These are phyloP conservation scores for Dromococcyx pavoninus DNA, from an alignment of 2,797 vertebrate species.

Conservation along the genomic window DNA sequence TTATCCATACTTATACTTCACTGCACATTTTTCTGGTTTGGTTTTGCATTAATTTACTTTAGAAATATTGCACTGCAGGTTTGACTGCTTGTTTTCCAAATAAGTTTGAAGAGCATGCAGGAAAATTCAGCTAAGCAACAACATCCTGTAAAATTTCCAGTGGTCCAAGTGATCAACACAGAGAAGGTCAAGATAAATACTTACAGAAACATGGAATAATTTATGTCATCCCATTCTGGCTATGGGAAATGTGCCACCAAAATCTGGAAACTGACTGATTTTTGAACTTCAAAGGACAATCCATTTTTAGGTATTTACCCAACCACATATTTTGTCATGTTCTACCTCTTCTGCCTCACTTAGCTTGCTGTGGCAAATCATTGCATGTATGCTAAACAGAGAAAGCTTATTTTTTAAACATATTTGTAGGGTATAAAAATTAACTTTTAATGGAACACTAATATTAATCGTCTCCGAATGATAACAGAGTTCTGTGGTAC, in stretches of 20 bases:
- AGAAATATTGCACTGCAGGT: background rate
- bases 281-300: background rate
- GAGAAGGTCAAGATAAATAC: background rate
- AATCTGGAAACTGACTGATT: background rate
- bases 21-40: background rate
- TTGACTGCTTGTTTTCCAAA: background rate
- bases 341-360: background rate
- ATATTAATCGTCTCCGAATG: background rate
- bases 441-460: background rate
- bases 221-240: background rate
- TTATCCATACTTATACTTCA: background rate
- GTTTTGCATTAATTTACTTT: background rate
- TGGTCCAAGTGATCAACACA: background rate
- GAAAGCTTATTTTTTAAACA: background rate
- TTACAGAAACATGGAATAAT: background rate
- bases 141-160: background rate
- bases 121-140: background rate
- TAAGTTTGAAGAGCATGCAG: background rate
- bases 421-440: background rate
- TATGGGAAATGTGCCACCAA: background rate
- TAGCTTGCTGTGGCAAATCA: background rate
- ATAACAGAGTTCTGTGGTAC: background rate
- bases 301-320: background rate
- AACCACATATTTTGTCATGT: background rate
- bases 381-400: background rate